A percentile compares a stretch with the other conserved stretches of the same genome.
These are phyloP conservation scores for Sebastes hopkinsi DNA, from an alignment of 2,797 vertebrate species.

Conservation along the genomic window DNA sequence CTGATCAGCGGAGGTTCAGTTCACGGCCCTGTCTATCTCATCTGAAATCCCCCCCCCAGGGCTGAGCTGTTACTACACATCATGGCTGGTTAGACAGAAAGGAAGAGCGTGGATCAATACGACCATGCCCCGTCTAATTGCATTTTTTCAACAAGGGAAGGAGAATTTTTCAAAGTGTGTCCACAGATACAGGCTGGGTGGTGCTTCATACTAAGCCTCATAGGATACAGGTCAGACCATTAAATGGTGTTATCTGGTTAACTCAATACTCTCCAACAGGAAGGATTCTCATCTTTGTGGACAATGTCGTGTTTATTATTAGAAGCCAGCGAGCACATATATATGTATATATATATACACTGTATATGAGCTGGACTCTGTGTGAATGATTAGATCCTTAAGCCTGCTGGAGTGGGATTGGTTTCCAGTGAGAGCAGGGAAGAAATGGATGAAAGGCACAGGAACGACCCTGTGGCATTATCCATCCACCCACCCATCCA, in stretches of 20 bases:
- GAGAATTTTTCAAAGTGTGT: background rate
- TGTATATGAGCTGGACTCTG: too few species aligned
- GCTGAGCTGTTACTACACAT: slow-evolving; percentile 36
- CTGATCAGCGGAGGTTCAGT: slow-evolving; percentile 12
- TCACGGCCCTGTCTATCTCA: background rate
- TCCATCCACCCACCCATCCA: too few species aligned
- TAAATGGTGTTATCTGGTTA: slow-evolving; percentile 23
- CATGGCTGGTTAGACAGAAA: slow-evolving; percentile 39
- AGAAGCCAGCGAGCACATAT: too few species aligned
- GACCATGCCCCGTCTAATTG: background rate
- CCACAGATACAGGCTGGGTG: background rate
- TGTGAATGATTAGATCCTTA: too few species aligned
- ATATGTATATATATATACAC: too few species aligned
- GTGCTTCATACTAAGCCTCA: background rate
- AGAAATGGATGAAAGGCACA: too few species aligned
- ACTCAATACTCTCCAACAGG: slow-evolving; percentile 35
- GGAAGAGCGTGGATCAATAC: slow-evolving; percentile 40
- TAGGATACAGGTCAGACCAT: background rate
- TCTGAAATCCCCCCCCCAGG: slow-evolving; percentile 29
- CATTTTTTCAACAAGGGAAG: slow-evolving; percentile 21
- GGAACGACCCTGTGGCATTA: too few species aligned
- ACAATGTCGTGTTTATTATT: too few species aligned
- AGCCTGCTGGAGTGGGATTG: too few species aligned
- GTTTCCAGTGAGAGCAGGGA: too few species aligned
- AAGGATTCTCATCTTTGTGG: background rate